Conservation (phyloP, 2,113 vertebrate species). For the Ciconia stormi region DNA sequence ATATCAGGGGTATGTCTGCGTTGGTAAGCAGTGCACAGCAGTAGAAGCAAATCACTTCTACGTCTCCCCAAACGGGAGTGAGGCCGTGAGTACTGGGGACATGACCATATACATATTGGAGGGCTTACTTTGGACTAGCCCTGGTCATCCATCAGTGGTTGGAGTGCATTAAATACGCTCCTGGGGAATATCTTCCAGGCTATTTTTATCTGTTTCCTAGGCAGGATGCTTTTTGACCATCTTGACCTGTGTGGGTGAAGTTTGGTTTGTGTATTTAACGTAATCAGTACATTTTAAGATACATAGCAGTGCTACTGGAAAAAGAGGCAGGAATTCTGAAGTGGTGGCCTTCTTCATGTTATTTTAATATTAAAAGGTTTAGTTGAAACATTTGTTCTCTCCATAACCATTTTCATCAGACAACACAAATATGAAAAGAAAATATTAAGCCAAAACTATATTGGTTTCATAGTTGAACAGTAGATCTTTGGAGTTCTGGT, state of each 20-base stretch:
- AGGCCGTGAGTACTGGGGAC: neutral
- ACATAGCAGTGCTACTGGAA: neutral
- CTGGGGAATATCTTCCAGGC: neutral
- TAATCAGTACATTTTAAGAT: neutral
- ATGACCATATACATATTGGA: neutral
- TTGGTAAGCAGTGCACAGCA: neutral
- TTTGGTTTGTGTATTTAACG: neutral
- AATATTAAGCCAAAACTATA: neutral
- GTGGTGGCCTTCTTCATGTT: neutral
- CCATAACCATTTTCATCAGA: neutral
- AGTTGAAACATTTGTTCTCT: neutral
- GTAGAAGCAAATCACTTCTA: neutral
- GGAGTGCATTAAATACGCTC: neutral
- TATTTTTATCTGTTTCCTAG: neutral
- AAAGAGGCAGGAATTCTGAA: neutral
- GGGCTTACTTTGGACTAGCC: neutral
- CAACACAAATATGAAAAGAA: neutral
- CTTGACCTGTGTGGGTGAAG: neutral
- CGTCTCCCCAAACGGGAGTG: neutral
- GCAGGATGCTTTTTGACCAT: neutral
- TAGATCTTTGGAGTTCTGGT: neutral
- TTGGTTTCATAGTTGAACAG: neutral
- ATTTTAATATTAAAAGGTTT: neutral
- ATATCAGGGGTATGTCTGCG: too few relatives aligned
- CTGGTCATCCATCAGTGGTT: neutral